Evolutionary conservation across 2,113 vertebrate genomes (phyloP), one percentile per base, ranked within the genome.

Genomic region (Xerus inauris): DNA sequence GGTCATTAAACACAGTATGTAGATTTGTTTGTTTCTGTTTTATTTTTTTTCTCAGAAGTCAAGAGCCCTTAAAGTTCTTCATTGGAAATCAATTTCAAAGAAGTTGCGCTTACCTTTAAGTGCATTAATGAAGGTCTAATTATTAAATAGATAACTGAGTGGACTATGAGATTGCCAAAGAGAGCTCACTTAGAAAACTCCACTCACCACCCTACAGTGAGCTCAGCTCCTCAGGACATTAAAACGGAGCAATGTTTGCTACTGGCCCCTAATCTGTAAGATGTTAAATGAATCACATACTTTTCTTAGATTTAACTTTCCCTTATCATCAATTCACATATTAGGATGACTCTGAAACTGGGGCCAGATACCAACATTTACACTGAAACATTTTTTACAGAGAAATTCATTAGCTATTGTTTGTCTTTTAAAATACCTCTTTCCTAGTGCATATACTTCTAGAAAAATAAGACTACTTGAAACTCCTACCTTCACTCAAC

Each of bases 1-100:
- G 54, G 76, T 12, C 80, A 72, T n/a, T 59, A 11, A n/a, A 22
- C 10, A 0, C 22, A 20, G 45, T 62, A 24, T 62, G 49, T 65
- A 59, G 20, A 87, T 72, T 73, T 89, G 87, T 82, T 88, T 62
- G n/a, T 67, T 91, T 51, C 57, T 91, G 24, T 76, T 92, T 75
- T 54, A 82, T 71, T 87, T 75, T 54, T 86, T 71, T 87, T 45
- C 51, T 45, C 38, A 26, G 22, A 92, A 75, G 73, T 83, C 72
- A 73, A 64, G 64, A 59, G 54, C 10, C 51, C 83, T 89, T 75
- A 71, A 81, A 24, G 14, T 79, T 67, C 13, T 32, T 72, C 79
- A 69, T 89, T 84, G 9, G 17, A 19, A 86, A 83, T 79, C 73
- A 54, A 26, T 83, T 89, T 91, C 83, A 89, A 89, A 86, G 45